Evolutionary conservation across 2,113 vertebrate genomes (phyloP).

Genomic region (Ranitomeya imitator): DNA sequence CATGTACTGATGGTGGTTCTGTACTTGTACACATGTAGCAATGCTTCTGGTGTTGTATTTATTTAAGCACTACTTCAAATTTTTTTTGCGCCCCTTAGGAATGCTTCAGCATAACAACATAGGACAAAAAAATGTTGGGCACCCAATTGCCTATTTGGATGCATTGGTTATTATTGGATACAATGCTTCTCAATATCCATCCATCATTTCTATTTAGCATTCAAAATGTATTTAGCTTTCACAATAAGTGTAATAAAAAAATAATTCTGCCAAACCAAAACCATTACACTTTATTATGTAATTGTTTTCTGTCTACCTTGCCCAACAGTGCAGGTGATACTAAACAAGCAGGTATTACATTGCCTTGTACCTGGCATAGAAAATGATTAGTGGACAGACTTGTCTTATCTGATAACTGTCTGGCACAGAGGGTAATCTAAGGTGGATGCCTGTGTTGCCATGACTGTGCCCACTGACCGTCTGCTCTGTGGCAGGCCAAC

Average conservation of each 20-base stretch:
- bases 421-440: conserved; percentile 10
- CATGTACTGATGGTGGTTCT: no score
- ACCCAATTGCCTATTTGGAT: no score
- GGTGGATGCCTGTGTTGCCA: conserved; percentile 10
- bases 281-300: background rate
- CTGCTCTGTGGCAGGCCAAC: conserved; percentile 19
- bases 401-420: conserved; percentile 12
- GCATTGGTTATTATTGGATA: background rate
- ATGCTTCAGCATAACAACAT: no score
- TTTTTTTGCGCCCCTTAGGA: no score
- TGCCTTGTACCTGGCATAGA: conserved; percentile 24
- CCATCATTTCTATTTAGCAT: no score
- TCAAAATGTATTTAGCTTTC: background rate
- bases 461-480: conserved; percentile 21
- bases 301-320: background rate
- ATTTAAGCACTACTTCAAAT: no score
- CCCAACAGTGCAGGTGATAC: background rate
- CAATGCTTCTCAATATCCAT: background rate
- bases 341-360: conserved; percentile 4
- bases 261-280: background rate
- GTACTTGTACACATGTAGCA: no score
- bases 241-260: background rate
- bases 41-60: no score
- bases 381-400: background rate
- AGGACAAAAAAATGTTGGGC: no score